Evolutionary conservation across 2,113 vertebrate genomes (phyloP).

Genomic region (Halichoeres trimaculatus): DNA sequence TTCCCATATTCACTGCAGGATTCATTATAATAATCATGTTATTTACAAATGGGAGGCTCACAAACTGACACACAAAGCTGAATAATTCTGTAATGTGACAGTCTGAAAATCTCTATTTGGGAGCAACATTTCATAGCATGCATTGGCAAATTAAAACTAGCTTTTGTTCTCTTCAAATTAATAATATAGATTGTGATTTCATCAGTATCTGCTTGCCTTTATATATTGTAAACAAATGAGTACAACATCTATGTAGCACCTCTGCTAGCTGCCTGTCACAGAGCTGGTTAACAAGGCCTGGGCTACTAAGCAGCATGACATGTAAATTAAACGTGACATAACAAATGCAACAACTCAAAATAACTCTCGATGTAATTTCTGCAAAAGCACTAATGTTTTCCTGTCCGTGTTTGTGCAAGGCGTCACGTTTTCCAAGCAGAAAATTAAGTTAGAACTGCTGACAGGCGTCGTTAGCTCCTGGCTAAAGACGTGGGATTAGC

Average conservation of each 20-base stretch:
- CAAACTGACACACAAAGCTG: too few species aligned
- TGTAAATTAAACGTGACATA: background rate
- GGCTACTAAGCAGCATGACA: slow-evolving; percentile 24
- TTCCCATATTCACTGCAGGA: too few species aligned
- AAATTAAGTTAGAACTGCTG: slow-evolving; percentile 4
- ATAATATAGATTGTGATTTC: too few species aligned
- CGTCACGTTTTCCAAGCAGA: background rate
- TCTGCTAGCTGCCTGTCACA: slow-evolving; percentile 14
- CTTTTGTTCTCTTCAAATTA: too few species aligned
- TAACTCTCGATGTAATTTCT: background rate
- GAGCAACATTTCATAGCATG: too few species aligned
- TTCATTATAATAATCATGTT: too few species aligned
- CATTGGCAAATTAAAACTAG: too few species aligned
- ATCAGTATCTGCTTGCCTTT: too few species aligned
- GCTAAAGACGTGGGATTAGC: slow-evolving; percentile 74
- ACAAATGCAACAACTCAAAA: slow-evolving; percentile 11
- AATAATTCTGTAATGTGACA: too few species aligned
- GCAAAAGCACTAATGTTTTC: background rate
- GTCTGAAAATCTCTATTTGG: too few species aligned
- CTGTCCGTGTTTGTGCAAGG: background rate
- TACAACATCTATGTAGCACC: background rate
- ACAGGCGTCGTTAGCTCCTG: slow-evolving; percentile 50
- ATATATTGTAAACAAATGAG: background rate
- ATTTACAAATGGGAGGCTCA: too few species aligned
- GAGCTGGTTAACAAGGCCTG: slow-evolving; percentile 45